Conservation (phyloP, 2,113 vertebrate genomes). For the Anas platyrhynchos region DNA sequence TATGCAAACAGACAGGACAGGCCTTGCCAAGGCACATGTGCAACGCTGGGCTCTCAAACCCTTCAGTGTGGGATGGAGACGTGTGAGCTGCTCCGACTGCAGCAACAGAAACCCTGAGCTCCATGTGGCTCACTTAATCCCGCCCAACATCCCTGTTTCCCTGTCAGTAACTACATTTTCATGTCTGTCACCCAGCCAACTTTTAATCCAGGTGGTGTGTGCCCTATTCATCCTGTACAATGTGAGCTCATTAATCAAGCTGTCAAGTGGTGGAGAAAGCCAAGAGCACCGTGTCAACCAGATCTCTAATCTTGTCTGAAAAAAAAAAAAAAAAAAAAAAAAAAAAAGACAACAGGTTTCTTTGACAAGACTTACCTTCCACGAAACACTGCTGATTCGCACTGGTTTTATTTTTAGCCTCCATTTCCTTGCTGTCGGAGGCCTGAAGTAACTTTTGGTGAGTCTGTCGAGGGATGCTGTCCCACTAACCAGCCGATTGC, state of each 20-base stretch:
- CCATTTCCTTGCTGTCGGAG: not conserved
- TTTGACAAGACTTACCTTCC: not conserved
- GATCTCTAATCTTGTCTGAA: conserved; percentile 10
- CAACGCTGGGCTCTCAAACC: not conserved
- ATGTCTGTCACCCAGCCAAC: conserved; percentile 1
- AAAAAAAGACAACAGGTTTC: conserved; percentile 10
- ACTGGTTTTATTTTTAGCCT: conserved; percentile 6
- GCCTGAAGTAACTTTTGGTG: not conserved
- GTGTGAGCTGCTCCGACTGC: not conserved
- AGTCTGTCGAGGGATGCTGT: not conserved
- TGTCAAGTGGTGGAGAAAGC: conserved; percentile 14
- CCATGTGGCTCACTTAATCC: not conserved
- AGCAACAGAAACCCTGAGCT: not conserved
- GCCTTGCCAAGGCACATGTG: not conserved
- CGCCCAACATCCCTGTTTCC: not conserved
- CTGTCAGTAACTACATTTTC: conserved; percentile 10
- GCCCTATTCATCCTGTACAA: not conserved
- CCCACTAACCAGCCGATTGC: not conserved
- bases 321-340: not conserved
- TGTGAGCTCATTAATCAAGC: conserved; percentile 37
- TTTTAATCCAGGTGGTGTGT: conserved; percentile 6
- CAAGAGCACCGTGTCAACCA: conserved; percentile 2
- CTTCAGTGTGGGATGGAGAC: not conserved
- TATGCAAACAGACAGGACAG: not conserved
- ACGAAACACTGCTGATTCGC: not conserved